These are phyloP conservation scores for Ochropacha duplaris DNA, from an alignment of 2,888 invertebrate genomes.

Conservation along the genomic window DNA sequence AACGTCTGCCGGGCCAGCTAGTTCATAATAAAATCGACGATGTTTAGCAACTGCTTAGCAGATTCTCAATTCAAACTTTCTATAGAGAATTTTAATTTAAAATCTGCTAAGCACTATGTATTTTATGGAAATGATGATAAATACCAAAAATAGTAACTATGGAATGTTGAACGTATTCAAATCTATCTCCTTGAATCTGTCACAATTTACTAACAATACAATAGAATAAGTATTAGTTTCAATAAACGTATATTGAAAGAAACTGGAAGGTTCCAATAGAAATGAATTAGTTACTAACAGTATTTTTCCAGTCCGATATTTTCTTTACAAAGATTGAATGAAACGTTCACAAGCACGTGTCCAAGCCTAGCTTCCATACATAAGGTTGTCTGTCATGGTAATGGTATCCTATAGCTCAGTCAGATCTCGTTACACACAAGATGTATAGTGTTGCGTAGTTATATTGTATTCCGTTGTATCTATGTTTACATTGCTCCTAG, in stretches of 20 bases:
- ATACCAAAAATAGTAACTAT: too few relatives aligned
- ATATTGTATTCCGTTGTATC: constrained; percentile 14
- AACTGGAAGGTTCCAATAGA: neutral
- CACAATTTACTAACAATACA: too few relatives aligned
- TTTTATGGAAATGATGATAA: too few relatives aligned
- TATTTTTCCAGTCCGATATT: constrained; percentile 5
- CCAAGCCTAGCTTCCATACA: constrained; percentile 21
- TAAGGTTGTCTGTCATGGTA: constrained; percentile 38
- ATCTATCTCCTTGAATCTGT: too few relatives aligned
- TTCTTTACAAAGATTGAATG: constrained; percentile 23
- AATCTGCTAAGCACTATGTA: too few relatives aligned
- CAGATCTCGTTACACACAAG: constrained; percentile 34
- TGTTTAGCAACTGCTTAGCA: too few relatives aligned
- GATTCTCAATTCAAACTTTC: too few relatives aligned
- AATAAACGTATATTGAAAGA: neutral
- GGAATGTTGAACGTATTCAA: too few relatives aligned
- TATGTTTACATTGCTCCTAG: constrained; percentile 13
- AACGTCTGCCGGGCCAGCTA: too few relatives aligned
- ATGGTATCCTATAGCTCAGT: constrained; percentile 28
- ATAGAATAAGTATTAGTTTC: neutral
- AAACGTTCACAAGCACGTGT: constrained; percentile 17
- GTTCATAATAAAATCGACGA: too few relatives aligned
- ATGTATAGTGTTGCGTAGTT: constrained; percentile 11
- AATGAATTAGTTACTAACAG: neutral
- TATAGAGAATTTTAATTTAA: too few relatives aligned